Conservation (phyloP, 1,140 invertebrate species). For the Euschistus heros region DNA sequence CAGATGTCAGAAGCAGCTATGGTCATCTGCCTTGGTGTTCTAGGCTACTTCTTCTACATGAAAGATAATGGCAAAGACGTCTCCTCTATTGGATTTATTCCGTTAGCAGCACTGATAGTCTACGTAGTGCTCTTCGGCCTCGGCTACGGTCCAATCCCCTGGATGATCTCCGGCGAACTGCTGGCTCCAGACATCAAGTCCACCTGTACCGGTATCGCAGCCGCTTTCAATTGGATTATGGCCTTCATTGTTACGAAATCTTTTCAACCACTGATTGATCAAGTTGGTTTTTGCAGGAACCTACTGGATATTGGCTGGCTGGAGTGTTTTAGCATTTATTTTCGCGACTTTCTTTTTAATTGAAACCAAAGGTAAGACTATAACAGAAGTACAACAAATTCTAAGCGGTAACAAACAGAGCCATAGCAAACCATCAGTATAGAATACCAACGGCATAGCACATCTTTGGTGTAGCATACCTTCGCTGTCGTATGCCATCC, state of each 20-base stretch:
- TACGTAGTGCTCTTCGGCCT: slow-evolving; percentile 43
- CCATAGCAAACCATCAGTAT: too few species aligned
- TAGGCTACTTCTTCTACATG: slow-evolving; percentile 33
- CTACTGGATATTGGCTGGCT: slow-evolving; percentile 72
- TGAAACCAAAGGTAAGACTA: slow-evolving; percentile 83
- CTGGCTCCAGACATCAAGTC: slow-evolving; percentile 67
- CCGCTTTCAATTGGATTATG: slow-evolving; percentile 68
- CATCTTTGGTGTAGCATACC: too few species aligned
- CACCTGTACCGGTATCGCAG: slow-evolving; percentile 59
- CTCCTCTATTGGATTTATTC: slow-evolving; percentile 50
- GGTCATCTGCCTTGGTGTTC: slow-evolving; percentile 34
- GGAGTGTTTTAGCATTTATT: slow-evolving; percentile 57
- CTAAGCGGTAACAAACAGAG: slow-evolving; percentile 32
- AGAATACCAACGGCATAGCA: too few species aligned
- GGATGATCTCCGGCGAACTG: slow-evolving; percentile 68
- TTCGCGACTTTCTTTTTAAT: slow-evolving; percentile 67
- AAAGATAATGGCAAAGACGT: slow-evolving; percentile 26
- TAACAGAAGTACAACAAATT: slow-evolving; percentile 69
- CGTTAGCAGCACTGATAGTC: slow-evolving; percentile 45
- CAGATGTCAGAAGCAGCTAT: slow-evolving; percentile 40
- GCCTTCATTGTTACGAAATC: slow-evolving; percentile 75
- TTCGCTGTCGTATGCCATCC: too few species aligned
- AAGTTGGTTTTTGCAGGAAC: slow-evolving; percentile 56
- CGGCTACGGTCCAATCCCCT: slow-evolving; percentile 67
- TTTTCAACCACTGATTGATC: slow-evolving; percentile 47